A percentile compares a stretch with the other conserved stretches of the same genome.
phyloP scores from a whole-genome alignment of 2,797 vertebrate genomes.

The Pithecia hirsuta region DNA sequence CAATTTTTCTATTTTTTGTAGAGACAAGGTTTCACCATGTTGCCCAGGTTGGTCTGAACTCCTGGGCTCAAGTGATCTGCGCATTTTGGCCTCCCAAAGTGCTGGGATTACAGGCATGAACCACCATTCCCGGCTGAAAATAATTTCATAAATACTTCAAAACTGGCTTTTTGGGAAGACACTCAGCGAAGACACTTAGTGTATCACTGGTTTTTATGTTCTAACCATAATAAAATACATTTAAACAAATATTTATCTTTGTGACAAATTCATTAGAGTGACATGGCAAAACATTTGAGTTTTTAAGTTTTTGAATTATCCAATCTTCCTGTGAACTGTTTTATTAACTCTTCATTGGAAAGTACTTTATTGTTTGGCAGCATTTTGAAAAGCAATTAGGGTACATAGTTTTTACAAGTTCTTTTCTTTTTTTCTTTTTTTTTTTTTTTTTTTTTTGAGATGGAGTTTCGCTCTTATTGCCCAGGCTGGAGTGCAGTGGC shows the following conservation, averaged over 20 bases:
- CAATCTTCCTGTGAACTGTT: background rate
- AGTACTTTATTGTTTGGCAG: background rate
- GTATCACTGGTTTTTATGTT: slow-evolving; percentile 24
- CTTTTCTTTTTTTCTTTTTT: background rate
- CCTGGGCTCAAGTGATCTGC: too few species aligned
- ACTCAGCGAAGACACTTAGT: background rate
- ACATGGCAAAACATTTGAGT: background rate
- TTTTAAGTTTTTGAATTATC: background rate
- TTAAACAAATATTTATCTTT: slow-evolving; percentile 20
- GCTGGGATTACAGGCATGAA: background rate
- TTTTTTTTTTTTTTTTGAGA: background rate
- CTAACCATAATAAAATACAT: background rate
- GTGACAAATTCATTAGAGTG: background rate
- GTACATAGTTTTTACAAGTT: background rate
- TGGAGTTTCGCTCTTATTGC: background rate
- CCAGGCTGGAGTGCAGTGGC: background rate
- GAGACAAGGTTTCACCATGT: too few species aligned
- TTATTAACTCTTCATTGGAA: background rate
- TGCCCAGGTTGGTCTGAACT: too few species aligned
- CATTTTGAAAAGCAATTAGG: slow-evolving; percentile 6
- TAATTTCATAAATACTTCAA: slow-evolving; percentile 24
- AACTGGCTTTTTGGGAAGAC: background rate
- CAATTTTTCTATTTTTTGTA: too few species aligned
- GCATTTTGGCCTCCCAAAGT: too few species aligned
- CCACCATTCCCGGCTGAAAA: background rate